These are phyloP conservation scores for Globicephala melas DNA, from an alignment of 2,113 vertebrate species.

Conservation along the genomic window DNA sequence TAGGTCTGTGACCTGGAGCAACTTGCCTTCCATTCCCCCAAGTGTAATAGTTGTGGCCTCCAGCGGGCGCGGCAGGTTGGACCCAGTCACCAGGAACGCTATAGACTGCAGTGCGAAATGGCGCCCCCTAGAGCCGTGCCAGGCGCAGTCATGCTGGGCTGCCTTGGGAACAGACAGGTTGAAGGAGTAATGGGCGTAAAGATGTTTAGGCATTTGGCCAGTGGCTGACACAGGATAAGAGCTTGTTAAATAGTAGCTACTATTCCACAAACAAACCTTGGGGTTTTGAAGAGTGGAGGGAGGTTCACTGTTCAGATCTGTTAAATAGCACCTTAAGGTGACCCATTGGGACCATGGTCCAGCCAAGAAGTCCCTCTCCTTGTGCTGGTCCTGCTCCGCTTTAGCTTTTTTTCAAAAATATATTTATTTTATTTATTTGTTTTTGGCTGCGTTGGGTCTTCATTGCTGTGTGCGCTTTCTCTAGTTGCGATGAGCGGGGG, in stretches of 20 bases:
- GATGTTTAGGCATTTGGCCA: not conserved
- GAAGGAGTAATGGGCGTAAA: not conserved
- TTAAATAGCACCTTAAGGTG: not conserved
- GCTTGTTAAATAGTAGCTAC: not conserved
- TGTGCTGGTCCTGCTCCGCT: not conserved
- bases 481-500: no score
- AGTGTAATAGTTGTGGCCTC: not conserved
- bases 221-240: not conserved
- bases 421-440: no score
- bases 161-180: not conserved
- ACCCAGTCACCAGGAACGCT: not conserved
- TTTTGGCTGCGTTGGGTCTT: no score
- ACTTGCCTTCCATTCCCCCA: not conserved
- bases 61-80: fast-evolving
- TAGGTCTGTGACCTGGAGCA: not conserved
- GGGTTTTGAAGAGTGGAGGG: not conserved
- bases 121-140: not conserved
- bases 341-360: not conserved
- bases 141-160: not conserved
- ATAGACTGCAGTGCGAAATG: not conserved
- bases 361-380: not conserved
- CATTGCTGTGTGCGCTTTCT: no score
- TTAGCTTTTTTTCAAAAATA: not conserved
- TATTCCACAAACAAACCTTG: not conserved
- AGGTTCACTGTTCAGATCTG: not conserved